phyloP scores from a whole-genome alignment of 2,888 invertebrate species.

The Anoncus sp. region DNA sequence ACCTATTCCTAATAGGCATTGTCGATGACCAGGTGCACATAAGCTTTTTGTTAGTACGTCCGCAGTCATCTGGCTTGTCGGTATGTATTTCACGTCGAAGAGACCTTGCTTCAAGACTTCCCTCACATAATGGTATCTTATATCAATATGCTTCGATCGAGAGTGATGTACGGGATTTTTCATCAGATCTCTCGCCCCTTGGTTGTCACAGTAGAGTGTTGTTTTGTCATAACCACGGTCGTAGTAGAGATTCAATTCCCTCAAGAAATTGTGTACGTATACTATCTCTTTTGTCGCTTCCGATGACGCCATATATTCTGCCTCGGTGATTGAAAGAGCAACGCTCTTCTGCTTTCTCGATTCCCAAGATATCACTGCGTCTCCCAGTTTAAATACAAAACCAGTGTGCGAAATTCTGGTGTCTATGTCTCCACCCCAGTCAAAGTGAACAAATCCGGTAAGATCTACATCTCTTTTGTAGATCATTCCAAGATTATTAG shows the following conservation, averaged over 20 bases:
- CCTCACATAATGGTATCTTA: background rate
- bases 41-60: slow-evolving; percentile 1
- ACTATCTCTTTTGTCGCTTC: slow-evolving; percentile 51
- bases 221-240: too few species aligned
- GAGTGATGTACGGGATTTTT: background rate
- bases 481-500: slow-evolving; percentile 62
- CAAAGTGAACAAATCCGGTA: slow-evolving; percentile 72
- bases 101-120: background rate
- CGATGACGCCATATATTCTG: slow-evolving; percentile 59
- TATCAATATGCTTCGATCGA: background rate
- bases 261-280: background rate
- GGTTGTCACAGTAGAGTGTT: slow-evolving; percentile 4
- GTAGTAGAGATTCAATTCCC: background rate
- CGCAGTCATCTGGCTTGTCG: background rate
- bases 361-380: slow-evolving; percentile 57
- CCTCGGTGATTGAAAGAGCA: slow-evolving; percentile 61
- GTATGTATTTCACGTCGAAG: background rate
- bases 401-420: slow-evolving; percentile 68
- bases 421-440: slow-evolving; percentile 66
- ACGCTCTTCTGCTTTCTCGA: slow-evolving; percentile 61
- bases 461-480: slow-evolving; percentile 57
- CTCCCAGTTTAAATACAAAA: slow-evolving; percentile 56
- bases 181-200: background rate
- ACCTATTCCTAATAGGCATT: too few species aligned
- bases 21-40: background rate